phyloP scores from a whole-genome alignment of 2,888 invertebrate genomes.

The Allygus modestus region DNA sequence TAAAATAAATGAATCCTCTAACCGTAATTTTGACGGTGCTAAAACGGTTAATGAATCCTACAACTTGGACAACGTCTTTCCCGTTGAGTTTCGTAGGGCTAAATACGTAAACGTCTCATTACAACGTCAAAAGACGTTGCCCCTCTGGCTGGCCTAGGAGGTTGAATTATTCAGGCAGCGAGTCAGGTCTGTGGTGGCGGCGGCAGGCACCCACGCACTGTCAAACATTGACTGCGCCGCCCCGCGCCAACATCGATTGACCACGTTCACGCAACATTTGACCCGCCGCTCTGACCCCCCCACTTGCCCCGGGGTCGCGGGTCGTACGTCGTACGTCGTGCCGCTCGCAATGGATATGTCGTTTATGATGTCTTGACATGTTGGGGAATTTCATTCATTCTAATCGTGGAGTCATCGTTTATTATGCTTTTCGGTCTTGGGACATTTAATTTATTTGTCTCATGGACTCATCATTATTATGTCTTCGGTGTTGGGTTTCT shows the following conservation, averaged over 20 bases:
- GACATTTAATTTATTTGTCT: too few relatives aligned
- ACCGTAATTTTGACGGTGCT: too few relatives aligned
- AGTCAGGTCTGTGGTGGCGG: not conserved
- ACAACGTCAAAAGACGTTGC: not conserved
- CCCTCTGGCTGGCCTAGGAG: not conserved
- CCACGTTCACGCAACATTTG: slow-evolving; percentile 1
- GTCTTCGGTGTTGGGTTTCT: too few relatives aligned
- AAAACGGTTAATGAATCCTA: too few relatives aligned
- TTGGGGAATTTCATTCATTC: too few relatives aligned
- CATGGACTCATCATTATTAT: not conserved
- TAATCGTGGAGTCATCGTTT: too few relatives aligned
- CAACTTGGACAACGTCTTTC: too few relatives aligned
- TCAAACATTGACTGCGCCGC: slow-evolving; percentile 6
- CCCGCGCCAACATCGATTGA: not conserved
- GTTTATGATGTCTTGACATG: too few relatives aligned
- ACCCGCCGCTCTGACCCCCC: not conserved
- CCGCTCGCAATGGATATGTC: not conserved
- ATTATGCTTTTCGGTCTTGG: too few relatives aligned
- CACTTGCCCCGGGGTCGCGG: not conserved
- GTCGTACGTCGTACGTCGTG: not conserved
- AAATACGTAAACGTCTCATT: too few relatives aligned
- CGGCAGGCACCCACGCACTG: not conserved
- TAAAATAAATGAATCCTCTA: too few relatives aligned
- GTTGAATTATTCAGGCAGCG: not conserved
- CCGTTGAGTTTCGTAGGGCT: too few relatives aligned